Evolutionary conservation across 2,797 vertebrate species (phyloP).

Genomic region (Discoglossus pictus): DNA sequence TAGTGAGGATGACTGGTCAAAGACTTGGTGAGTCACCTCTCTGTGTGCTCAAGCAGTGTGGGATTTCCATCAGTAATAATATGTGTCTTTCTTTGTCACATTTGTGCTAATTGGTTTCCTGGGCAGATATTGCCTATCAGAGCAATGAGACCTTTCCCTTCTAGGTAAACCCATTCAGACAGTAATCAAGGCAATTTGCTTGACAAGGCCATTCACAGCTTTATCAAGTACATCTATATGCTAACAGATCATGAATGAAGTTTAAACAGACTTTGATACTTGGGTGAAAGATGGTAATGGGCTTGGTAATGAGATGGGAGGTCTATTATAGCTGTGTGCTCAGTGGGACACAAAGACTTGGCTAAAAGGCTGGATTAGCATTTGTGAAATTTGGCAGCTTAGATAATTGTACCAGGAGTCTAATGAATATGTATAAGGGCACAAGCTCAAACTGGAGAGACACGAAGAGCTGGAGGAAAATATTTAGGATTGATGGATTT

Average conservation of each 20-base stretch:
- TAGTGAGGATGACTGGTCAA: no score
- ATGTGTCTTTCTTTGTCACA: slow-evolving; percentile 57
- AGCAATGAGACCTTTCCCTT: slow-evolving; percentile 50
- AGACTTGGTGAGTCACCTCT: background rate
- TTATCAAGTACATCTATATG: slow-evolving; percentile 59
- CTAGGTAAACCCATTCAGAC: slow-evolving; percentile 58
- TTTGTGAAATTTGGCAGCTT: slow-evolving; percentile 18
- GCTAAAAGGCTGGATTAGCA: slow-evolving; percentile 23
- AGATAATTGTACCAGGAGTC: background rate
- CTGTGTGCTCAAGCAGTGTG: slow-evolving; percentile 15
- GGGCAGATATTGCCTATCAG: slow-evolving; percentile 49
- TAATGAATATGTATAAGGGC: background rate
- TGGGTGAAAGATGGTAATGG: slow-evolving; percentile 48
- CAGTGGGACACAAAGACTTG: slow-evolving; percentile 14
- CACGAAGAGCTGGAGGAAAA: background rate
- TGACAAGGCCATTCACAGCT: slow-evolving; percentile 60
- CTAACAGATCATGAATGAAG: slow-evolving; percentile 58
- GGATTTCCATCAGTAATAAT: slow-evolving; percentile 8
- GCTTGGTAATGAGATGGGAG: slow-evolving; percentile 32
- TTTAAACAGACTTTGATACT: slow-evolving; percentile 50
- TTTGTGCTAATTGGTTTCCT: slow-evolving; percentile 60
- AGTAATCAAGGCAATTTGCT: slow-evolving; percentile 64
- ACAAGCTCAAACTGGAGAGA: background rate
- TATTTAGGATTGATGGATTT: no score
- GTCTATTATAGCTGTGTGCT: slow-evolving; percentile 25